Conservation (phyloP, 2,113 vertebrate genomes). For the Erythrocercus mccallii region DNA sequence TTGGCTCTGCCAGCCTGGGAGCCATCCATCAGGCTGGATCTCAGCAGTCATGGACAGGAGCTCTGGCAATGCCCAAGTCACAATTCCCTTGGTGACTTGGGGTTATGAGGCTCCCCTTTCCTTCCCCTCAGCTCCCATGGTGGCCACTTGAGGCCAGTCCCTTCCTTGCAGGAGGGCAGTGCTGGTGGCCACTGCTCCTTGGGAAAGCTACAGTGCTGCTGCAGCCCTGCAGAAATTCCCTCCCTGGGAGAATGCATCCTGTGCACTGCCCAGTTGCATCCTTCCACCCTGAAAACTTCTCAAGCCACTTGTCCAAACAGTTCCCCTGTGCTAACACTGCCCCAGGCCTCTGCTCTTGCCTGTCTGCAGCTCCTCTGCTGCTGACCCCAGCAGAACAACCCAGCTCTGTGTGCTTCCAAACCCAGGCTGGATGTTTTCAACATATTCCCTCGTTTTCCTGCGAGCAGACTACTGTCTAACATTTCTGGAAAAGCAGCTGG, state of each 20-base stretch:
- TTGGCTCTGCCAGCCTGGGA: neutral
- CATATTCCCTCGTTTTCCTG: neutral
- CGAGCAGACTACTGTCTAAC: constrained; percentile 5
- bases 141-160: neutral
- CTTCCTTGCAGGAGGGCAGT: neutral
- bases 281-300: neutral
- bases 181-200: neutral
- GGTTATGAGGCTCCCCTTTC: neutral
- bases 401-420: neutral
- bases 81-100: neutral
- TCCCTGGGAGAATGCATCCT: neutral
- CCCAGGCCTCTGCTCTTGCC: neutral
- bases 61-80: neutral
- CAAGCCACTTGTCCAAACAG: neutral
- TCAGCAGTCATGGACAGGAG: neutral
- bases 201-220: neutral
- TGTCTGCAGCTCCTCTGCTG: neutral
- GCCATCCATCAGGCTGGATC: neutral
- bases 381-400: neutral
- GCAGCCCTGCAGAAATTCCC: neutral
- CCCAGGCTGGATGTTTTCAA: constrained; percentile 34
- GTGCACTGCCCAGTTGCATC: neutral
- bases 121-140: neutral
- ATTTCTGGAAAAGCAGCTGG: constrained; percentile 21
- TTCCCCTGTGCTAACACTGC: neutral